phyloP scores from a whole-genome alignment of 2,797 vertebrate species.

The Falco novaeseelandiae region DNA sequence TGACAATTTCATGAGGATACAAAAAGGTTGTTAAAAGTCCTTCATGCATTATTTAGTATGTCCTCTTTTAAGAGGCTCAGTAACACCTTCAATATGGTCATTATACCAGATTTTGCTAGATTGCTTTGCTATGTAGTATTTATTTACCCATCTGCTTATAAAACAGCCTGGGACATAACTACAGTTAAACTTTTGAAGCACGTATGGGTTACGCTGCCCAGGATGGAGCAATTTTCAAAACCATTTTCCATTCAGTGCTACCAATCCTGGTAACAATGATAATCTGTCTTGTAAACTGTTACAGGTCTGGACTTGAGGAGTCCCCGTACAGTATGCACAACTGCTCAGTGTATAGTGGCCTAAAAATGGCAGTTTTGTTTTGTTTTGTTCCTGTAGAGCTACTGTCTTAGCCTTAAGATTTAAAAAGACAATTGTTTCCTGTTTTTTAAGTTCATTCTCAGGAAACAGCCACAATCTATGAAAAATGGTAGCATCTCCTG shows the following conservation, averaged over 20 bases:
- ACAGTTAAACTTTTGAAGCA: neutral
- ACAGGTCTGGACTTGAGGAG: neutral
- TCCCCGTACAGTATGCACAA: neutral
- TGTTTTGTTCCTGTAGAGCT: neutral
- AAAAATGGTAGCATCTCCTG: neutral
- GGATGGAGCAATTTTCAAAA: neutral
- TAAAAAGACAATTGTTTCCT: neutral
- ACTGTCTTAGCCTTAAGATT: neutral
- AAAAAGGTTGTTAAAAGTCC: neutral
- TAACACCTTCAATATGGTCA: neutral
- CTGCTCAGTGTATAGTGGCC: neutral
- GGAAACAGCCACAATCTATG: neutral
- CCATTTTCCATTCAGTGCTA: neutral
- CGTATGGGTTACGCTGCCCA: neutral
- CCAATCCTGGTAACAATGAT: neutral
- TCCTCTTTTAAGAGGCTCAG: neutral
- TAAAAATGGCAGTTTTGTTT: neutral
- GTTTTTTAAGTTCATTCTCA: neutral
- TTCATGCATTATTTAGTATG: neutral
- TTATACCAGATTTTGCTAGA: neutral
- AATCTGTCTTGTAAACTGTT: neutral
- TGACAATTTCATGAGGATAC: neutral
- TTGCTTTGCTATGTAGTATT: neutral
- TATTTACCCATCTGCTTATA: neutral
- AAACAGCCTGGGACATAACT: neutral